Conservation (phyloP, 1,140 invertebrate species). For the Penaeus vannamei region DNA sequence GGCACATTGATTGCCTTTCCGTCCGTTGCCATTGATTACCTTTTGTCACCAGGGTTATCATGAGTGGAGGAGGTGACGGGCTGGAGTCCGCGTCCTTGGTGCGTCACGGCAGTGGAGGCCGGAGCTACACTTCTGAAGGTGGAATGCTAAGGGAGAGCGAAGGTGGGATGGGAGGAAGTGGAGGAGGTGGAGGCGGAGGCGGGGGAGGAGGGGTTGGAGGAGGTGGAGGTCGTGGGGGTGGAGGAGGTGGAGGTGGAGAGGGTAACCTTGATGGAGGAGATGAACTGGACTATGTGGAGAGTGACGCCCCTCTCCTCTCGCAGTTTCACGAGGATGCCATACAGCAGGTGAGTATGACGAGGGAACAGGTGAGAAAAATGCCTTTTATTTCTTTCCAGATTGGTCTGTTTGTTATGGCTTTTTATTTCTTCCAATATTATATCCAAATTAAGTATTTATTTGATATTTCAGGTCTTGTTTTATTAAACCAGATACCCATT, state of each 20-base stretch:
- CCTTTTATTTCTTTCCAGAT: too few relatives aligned
- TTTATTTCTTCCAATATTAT: too few relatives aligned
- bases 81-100: constrained; percentile 69
- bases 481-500: too few relatives aligned
- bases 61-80: constrained; percentile 59
- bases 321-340: constrained; percentile 84
- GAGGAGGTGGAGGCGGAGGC: background rate
- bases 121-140: constrained; percentile 69
- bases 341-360: constrained; percentile 75
- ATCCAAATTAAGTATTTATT: too few relatives aligned
- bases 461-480: too few relatives aligned
- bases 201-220: constrained; percentile 3
- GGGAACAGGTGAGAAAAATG: background rate
- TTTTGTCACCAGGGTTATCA: constrained; percentile 45
- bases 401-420: too few relatives aligned
- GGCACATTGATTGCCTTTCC: too few relatives aligned
- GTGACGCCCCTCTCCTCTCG: constrained; percentile 77
- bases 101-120: constrained; percentile 63
- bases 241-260: background rate
- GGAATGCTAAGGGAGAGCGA: constrained; percentile 45
- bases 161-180: constrained; percentile 18
- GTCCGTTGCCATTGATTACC: too few relatives aligned
- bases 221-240: background rate
- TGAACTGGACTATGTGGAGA: constrained; percentile 69
- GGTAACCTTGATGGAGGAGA: constrained; percentile 42